Evolutionary conservation across 2,888 invertebrate species (phyloP), one percentile per base, ranked within the genome.

Genomic region (Spialia ferax): DNA sequence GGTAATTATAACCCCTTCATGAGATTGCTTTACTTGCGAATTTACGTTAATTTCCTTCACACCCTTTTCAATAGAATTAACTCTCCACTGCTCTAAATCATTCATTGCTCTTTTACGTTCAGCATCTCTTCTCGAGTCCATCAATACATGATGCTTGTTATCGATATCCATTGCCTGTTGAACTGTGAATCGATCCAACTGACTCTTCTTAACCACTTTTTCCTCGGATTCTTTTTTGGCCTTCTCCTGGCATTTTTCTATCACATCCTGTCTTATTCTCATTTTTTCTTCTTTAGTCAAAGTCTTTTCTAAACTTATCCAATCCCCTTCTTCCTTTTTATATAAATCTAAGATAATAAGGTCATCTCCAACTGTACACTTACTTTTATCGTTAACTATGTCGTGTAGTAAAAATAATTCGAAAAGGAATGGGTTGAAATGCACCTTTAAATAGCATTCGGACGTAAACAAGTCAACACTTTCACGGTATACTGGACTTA

Each of bases 341-440:
- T 88, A 84, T 66, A 97, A 89, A 81, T 96, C 95, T 79, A 97
- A 95, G 15, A 95, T 82, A 20, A 96, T 95, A 61, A 95, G 88
- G 29, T 94, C 94, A 56, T 95, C 94, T 50, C 95, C 94, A 32
- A 97, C 85, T 2, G 95, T 94, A 75, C 96, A 97, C 74, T 93
- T 94, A 79, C 97, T 96, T 73, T 92, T 90, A 18, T 91, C 88
- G 63, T 95, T 95, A 75, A 96, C 88, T 1, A 97, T 95, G 8
- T 94, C 85, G 63, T 94, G 87, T 71, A 93, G 86, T n/a, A 97
- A 88, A 80, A 97, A 96, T 48, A 95, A 89, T 91, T 98, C 98
- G 79, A 97, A 96, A 67, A 97, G 91, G 80, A 95, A 97, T 5
- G 97, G 96, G 26, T 95, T 95, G 79, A 94, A 97, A 76, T 96